These are phyloP conservation scores for Xiphias gladius DNA, from an alignment of 2,113 vertebrate genomes.

Conservation along the genomic window DNA sequence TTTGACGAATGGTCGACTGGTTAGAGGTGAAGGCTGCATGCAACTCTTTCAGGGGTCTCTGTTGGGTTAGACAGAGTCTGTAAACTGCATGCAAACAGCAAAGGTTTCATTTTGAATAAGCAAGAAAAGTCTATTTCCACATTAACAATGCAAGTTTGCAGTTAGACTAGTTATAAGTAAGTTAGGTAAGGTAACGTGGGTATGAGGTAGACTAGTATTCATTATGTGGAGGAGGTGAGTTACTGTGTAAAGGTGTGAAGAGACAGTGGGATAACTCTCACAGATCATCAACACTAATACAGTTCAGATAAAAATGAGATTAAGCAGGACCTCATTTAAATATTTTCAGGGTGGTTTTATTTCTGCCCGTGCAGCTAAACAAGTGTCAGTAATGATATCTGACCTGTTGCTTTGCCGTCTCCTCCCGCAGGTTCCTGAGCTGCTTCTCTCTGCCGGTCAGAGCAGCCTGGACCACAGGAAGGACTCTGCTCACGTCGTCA, in stretches of 20 bases:
- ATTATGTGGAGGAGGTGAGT: neutral
- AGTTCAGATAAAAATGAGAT: neutral
- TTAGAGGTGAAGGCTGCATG: slow-evolving; percentile 88
- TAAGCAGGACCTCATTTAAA: neutral
- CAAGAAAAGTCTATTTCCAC: neutral
- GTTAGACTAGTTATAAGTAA: neutral
- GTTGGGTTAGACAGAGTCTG: slow-evolving; percentile 65
- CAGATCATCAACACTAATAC: neutral
- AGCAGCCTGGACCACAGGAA: slow-evolving; percentile 78
- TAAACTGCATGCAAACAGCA: slow-evolving; percentile 10
- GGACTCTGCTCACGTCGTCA: slow-evolving; percentile 73
- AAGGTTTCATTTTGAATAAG: neutral
- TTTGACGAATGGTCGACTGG: slow-evolving; percentile 79
- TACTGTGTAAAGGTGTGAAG: neutral
- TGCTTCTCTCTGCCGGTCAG: slow-evolving; percentile 81
- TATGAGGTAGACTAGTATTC: neutral
- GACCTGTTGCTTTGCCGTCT: slow-evolving; percentile 84
- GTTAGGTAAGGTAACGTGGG: neutral
- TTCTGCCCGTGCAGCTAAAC: neutral
- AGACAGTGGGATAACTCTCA: too few species aligned
- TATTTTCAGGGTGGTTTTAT: neutral
- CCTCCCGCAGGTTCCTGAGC: slow-evolving; percentile 84
- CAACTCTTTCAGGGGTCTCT: slow-evolving; percentile 86
- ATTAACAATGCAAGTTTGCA: neutral
- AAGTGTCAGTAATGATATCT: neutral